Base-by-base conservation (phyloP, 2,797 vertebrate species). In the Lithobates sylvaticus region DNA sequence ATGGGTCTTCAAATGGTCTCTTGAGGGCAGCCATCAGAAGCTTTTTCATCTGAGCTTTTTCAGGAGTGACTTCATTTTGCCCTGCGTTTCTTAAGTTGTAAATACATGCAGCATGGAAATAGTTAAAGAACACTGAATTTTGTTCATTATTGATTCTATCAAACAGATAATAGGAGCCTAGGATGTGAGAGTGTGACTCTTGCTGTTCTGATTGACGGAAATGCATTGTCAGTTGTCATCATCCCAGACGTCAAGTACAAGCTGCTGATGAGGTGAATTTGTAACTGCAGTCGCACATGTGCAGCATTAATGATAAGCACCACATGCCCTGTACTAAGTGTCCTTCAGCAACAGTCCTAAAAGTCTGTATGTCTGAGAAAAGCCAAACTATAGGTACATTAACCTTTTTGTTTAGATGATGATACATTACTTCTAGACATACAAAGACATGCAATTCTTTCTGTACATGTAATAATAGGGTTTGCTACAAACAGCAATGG, bases 191-290 rank as follows among this genome's bases (percentile, higher is more conserved):
- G 36, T 36, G 69, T 26, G 23, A 23, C 34, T 58, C 23, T 71
- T 72, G 47, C 67, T 39, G 12, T 39, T 81, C 44, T 81, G 42
- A 80, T 80, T 81, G 79, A 81, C 69, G 32, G 47, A 81, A 81
- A 72, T 81, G 79, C 69, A 81, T 72, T 47, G 69, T 73, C 79
- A 61, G 79, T 81, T 81, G 69, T 72, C 69, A 73, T 81, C 79
- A 42, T 81, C 50, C 50, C 68, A 80, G 42, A 50, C 68, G 68
- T 81, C 79, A 71, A 72, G 68, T 47, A 18, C 42, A 42, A 72
- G 78, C 78, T 58, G 68, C 79, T 70, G 79, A 81, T 70, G 69
- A 39, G 69, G 69, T 26, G 50, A 73, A 61, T 72, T 69, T 68
- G 77, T 72, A 81, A 61, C 79, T 72, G 79, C 79, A 81, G 69